phyloP scores from a whole-genome alignment of 37 sponge, comb jelly and placozoan genomes.

The Theonella swinhoei region DNA sequence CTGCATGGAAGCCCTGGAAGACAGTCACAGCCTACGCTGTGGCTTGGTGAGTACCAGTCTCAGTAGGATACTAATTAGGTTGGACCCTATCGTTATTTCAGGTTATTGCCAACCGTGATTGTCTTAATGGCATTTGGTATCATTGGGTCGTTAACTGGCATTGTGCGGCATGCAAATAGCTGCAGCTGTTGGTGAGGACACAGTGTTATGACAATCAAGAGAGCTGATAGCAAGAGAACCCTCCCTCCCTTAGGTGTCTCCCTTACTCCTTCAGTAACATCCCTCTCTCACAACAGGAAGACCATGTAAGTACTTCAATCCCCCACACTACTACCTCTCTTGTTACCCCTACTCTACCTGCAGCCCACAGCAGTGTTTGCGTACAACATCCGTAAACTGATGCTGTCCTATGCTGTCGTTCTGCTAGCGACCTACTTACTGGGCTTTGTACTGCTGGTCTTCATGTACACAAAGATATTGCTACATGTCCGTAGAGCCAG shows the following conservation, averaged over 20 bases:
- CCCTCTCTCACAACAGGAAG: constrained; percentile 1
- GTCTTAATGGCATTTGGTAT: constrained; percentile 13
- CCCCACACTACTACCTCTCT: too few species aligned
- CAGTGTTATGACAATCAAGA: background rate
- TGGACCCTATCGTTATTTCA: background rate
- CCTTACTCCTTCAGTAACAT: constrained; percentile 28
- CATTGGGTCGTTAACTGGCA: background rate
- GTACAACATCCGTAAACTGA: background rate
- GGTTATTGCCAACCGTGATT: constrained; percentile 11
- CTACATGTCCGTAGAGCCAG: constrained; percentile 14
- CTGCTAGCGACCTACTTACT: constrained; percentile 23
- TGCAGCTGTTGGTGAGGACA: constrained; percentile 44
- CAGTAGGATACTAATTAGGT: background rate
- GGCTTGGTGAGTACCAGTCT: constrained; percentile 19
- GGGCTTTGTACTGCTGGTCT: constrained; percentile 22
- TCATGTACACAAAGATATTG: constrained; percentile 36
- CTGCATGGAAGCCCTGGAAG: constrained; percentile 27
- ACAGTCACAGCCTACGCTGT: constrained; percentile 1
- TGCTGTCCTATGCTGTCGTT: constrained; percentile 8
- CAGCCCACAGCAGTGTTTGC: constrained; percentile 17
- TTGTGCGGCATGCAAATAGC: background rate
- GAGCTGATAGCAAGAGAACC: background rate
- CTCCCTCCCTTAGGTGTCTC: constrained; percentile 20
- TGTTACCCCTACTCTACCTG: too few species aligned
- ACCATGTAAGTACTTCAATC: too few species aligned